Evolutionary conservation across 2,797 vertebrate species (phyloP).

Genomic region (Tenualosa thibaudeaui): DNA sequence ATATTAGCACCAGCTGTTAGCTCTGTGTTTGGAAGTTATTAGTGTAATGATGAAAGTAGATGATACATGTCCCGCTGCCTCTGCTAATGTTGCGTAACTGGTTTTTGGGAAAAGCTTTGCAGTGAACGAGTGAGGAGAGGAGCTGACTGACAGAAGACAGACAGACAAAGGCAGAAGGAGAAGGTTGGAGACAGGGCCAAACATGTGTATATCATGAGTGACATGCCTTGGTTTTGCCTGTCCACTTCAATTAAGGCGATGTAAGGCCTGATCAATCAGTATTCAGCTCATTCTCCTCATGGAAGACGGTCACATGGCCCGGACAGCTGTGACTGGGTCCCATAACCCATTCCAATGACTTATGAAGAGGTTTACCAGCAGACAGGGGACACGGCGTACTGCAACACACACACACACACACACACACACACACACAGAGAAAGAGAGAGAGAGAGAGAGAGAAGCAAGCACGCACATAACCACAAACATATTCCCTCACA

Average conservation of each 20-base stretch:
- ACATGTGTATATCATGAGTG: slow-evolving; percentile 25
- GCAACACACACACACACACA: slow-evolving; percentile 27
- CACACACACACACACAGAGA: slow-evolving; percentile 19
- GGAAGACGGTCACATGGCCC: slow-evolving; percentile 56
- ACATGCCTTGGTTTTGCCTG: slow-evolving; percentile 48
- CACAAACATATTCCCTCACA: not conserved
- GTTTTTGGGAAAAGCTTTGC: not conserved
- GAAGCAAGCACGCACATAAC: not conserved
- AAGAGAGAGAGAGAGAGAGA: not conserved
- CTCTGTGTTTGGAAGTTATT: slow-evolving; percentile 60
- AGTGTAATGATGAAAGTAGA: slow-evolving; percentile 57
- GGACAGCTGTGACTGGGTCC: slow-evolving; percentile 30
- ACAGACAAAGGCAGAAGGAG: slow-evolving; percentile 12
- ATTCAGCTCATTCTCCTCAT: slow-evolving; percentile 56
- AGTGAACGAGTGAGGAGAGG: not conserved
- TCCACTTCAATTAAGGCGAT: slow-evolving; percentile 64
- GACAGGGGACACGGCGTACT: slow-evolving; percentile 15
- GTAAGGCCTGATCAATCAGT: slow-evolving; percentile 69
- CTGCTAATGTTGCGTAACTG: slow-evolving; percentile 58
- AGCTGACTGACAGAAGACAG: not conserved
- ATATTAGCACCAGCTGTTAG: slow-evolving; percentile 67
- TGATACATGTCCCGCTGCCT: slow-evolving; percentile 43
- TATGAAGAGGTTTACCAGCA: slow-evolving; percentile 33
- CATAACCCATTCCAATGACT: slow-evolving; percentile 41
- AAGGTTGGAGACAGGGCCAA: not conserved